Conservation (phyloP, 1,140 invertebrate genomes). For the Dysdera silvatica region DNA sequence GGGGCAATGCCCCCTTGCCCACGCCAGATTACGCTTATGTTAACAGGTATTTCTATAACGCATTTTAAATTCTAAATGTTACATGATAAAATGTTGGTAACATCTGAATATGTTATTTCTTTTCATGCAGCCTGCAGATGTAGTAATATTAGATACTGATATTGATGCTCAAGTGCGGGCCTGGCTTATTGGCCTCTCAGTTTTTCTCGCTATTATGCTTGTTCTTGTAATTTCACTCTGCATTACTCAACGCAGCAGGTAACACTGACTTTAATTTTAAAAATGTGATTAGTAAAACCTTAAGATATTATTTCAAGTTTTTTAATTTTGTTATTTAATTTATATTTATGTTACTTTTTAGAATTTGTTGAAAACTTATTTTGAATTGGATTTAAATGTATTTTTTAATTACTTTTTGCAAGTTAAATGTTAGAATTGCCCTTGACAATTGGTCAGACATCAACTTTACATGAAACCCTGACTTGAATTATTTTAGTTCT, state of each 20-base stretch:
- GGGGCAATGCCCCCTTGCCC: too few species aligned
- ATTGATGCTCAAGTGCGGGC: conserved; percentile 49
- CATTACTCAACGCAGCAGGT: conserved; percentile 65
- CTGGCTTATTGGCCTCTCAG: conserved; percentile 69
- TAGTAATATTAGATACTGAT: conserved; percentile 11
- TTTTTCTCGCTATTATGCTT: conserved; percentile 67
- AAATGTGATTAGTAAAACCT: not conserved
- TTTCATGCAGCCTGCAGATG: conserved; percentile 31
- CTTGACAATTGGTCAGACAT: too few species aligned
- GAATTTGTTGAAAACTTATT: too few species aligned
- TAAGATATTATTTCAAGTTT: not conserved
- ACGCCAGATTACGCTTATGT: too few species aligned
- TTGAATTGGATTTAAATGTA: too few species aligned
- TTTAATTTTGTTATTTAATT: not conserved
- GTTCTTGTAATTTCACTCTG: conserved; percentile 69
- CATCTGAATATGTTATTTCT: not conserved
- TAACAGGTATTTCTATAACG: conserved; percentile 5
- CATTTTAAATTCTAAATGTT: conserved; percentile 1
- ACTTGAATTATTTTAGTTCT: too few species aligned
- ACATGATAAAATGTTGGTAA: not conserved
- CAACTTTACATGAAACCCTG: too few species aligned
- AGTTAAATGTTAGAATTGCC: too few species aligned
- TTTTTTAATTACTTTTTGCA: too few species aligned
- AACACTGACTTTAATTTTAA: too few species aligned
- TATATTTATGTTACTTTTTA: not conserved